phyloP scores from a whole-genome alignment of 2,888 invertebrate species.

The Xanthorhoe spadicearia region DNA sequence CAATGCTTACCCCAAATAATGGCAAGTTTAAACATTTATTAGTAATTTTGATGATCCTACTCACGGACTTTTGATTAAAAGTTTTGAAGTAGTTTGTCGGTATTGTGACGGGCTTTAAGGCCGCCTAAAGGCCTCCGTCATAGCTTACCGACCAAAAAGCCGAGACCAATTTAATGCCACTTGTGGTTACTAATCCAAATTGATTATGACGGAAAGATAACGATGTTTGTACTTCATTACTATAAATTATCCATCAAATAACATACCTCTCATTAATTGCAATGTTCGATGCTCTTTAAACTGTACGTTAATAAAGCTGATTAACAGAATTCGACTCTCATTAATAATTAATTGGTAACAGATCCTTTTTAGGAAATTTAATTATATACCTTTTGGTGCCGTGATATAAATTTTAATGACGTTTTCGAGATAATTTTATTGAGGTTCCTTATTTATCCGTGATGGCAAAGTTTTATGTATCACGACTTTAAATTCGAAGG shows the following conservation, averaged over 20 bases:
- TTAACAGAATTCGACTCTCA: slow-evolving; percentile 31
- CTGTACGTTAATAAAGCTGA: slow-evolving; percentile 4
- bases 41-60: background rate
- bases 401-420: background rate
- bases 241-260: no score
- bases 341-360: slow-evolving; percentile 33
- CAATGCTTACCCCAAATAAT: background rate
- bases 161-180: no score
- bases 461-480: no score
- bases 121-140: no score
- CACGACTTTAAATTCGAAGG: no score
- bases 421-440: background rate
- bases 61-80: background rate
- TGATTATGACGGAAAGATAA: no score
- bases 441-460: background rate
- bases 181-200: no score
- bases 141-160: no score
- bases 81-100: background rate
- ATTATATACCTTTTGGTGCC: slow-evolving; percentile 4
- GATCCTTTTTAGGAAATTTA: slow-evolving; percentile 17
- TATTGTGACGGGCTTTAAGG: no score
- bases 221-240: no score
- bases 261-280: background rate
- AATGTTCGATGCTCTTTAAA: no score
- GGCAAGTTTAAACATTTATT: background rate